phyloP scores from a whole-genome alignment of 2,888 invertebrate genomes.

The Achlya flavicornis region DNA sequence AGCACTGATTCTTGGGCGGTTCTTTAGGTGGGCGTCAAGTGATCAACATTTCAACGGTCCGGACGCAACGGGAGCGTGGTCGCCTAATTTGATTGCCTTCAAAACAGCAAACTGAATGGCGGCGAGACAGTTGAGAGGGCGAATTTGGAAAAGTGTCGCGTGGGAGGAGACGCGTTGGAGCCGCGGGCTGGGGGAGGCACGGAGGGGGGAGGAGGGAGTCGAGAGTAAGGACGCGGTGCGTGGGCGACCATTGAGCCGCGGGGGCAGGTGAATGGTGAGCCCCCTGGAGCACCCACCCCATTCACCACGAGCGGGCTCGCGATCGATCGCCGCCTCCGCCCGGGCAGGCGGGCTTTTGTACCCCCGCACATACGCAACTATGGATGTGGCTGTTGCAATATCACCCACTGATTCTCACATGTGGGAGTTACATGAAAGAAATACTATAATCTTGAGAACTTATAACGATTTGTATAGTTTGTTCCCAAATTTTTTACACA shows the following conservation, averaged over 20 bases:
- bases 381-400: slow-evolving; percentile 9
- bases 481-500: no score
- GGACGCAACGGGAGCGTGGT: slow-evolving; percentile 30
- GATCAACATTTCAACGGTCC: slow-evolving; percentile 27
- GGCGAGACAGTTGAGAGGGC: slow-evolving; percentile 65
- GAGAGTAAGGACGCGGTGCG: slow-evolving; percentile 59
- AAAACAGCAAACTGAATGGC: slow-evolving; percentile 71
- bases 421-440: not conserved
- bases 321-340: slow-evolving; percentile 66
- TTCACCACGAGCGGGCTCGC: slow-evolving; percentile 52
- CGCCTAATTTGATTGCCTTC: slow-evolving; percentile 64
- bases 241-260: slow-evolving; percentile 81
- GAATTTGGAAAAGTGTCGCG: slow-evolving; percentile 70
- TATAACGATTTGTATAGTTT: no score
- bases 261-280: slow-evolving; percentile 78
- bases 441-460: not conserved
- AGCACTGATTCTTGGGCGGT: not conserved
- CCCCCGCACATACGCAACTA: slow-evolving; percentile 24
- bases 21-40: slow-evolving; percentile 27
- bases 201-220: slow-evolving; percentile 39
- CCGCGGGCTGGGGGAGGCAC: slow-evolving; percentile 33
- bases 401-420: not conserved
- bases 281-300: slow-evolving; percentile 62
- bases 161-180: slow-evolving; percentile 70
- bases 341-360: slow-evolving; percentile 30